These are phyloP conservation scores for Himalopsyche japonica DNA, from an alignment of 2,888 invertebrate species.

Conservation along the genomic window DNA sequence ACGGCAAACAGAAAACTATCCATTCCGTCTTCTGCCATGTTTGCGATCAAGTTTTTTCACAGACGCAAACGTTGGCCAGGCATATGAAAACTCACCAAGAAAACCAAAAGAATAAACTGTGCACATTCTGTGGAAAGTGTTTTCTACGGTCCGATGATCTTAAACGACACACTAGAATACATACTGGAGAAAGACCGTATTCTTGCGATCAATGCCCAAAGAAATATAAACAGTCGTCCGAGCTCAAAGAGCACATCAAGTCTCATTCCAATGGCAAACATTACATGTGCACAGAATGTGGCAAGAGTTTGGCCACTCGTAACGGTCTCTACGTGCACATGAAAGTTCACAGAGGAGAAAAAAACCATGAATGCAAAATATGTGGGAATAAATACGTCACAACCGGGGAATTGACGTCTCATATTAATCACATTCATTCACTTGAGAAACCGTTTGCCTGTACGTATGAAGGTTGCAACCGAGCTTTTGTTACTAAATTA, in stretches of 20 bases:
- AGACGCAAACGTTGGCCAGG: conserved; percentile 51
- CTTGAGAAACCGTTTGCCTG: conserved; percentile 39
- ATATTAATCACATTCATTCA: conserved; percentile 41
- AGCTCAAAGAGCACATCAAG: conserved; percentile 41
- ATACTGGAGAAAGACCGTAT: conserved; percentile 44
- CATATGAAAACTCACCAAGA: conserved; percentile 47
- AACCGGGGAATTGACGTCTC: conserved; percentile 40
- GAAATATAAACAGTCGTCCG: conserved; percentile 42
- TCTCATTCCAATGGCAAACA: conserved; percentile 40
- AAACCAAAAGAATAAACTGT: conserved; percentile 41
- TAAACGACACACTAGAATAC: conserved; percentile 44
- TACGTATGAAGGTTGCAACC: conserved; percentile 38
- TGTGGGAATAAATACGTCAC: conserved; percentile 42
- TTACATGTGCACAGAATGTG: conserved; percentile 42
- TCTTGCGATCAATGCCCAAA: conserved; percentile 43
- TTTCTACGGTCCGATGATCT: conserved; percentile 43
- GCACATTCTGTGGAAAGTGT: conserved; percentile 42
- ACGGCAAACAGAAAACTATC: conserved; percentile 2
- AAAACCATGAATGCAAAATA: conserved; percentile 40
- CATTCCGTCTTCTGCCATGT: conserved; percentile 45
- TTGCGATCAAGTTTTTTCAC: conserved; percentile 51
- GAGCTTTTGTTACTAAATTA: conserved; percentile 40
- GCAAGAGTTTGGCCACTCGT: conserved; percentile 41
- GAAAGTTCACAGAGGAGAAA: conserved; percentile 42
- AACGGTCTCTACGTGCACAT: conserved; percentile 43